These are phyloP conservation scores for Plestiodon gilberti DNA, from an alignment of 2,113 vertebrate species.

Conservation along the genomic window DNA sequence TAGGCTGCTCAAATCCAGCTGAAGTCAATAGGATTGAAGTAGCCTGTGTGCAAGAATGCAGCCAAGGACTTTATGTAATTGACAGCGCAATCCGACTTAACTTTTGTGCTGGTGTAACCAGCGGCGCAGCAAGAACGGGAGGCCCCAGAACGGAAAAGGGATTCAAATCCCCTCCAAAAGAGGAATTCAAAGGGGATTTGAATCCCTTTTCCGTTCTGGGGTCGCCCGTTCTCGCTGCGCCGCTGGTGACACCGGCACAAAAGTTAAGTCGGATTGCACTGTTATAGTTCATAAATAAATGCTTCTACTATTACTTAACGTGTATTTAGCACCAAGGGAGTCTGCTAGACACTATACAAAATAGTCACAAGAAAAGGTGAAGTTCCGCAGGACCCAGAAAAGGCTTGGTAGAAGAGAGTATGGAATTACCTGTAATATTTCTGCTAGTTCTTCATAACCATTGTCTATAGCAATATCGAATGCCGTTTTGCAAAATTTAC, in stretches of 20 bases:
- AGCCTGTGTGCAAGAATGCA: background rate
- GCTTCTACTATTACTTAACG: background rate
- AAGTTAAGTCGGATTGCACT: too few relatives aligned
- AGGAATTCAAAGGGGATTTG: too few relatives aligned
- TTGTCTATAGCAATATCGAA: slow-evolving; percentile 90
- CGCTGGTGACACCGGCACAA: too few relatives aligned
- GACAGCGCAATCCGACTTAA: too few relatives aligned
- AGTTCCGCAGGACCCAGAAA: background rate
- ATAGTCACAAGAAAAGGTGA: background rate
- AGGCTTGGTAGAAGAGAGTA: background rate
- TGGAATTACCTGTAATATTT: slow-evolving; percentile 86
- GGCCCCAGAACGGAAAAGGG: too few relatives aligned
- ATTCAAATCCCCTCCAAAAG: too few relatives aligned
- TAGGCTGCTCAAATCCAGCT: background rate
- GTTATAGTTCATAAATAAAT: background rate
- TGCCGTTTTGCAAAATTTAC: slow-evolving; percentile 90
- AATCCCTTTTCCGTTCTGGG: too few relatives aligned
- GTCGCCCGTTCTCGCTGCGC: too few relatives aligned
- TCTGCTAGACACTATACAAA: background rate
- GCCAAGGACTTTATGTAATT: background rate
- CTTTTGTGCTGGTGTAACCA: too few relatives aligned
- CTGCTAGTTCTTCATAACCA: slow-evolving; percentile 85
- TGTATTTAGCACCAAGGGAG: background rate
- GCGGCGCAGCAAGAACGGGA: too few relatives aligned
- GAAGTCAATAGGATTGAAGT: background rate